Evolutionary conservation across 2,888 invertebrate genomes (phyloP), one percentile per base, ranked within the genome.

Genomic region (Corythucha ciliata): DNA sequence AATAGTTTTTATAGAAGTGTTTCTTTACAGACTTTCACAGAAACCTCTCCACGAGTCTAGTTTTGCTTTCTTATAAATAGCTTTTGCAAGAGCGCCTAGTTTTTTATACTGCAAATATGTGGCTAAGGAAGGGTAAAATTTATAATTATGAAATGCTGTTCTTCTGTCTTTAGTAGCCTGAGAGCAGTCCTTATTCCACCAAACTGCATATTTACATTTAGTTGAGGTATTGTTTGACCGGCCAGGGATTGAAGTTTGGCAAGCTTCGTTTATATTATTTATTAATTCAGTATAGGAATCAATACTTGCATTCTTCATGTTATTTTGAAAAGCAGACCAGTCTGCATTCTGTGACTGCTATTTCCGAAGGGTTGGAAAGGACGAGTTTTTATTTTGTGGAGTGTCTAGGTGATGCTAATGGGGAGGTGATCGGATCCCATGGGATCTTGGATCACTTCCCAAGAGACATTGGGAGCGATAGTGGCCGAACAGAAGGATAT

Each of bases 341-440:
- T 45, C 45, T 20, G 21, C 21, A 22, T 20, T 21, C 2, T 4
- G 8, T 7, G 33, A 2, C 8, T 32, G 22, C 45, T 33, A 45
- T 33, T 33, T 45, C 4, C 33, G 6, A 32, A 20, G 4, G 6
- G 18, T 18, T 2, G 4, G 2, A 4, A 24, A 7, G 12, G 10
- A 16, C 6, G 33, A 6, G 24, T 12, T 14, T 6, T 7, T 12
- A 20, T 12, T 25, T 6, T 12, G 14, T 14, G 26, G n/a, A n/a
- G 36, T 3, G 16, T 21, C 12, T 20, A 8, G 4, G 22, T 21
- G 5, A 49, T 41, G 5, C 29, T 2, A 14, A 14, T 14, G 12
- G 41, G 41, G 5, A 8, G 25, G 22, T 49, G 49, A 14, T 49
- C 42, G n/a, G 41, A 41, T 12, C 49, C 42, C 21, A 42, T 20